A percentile compares a stretch with the other conserved stretches of the same genome.
Evolutionary conservation across 2,888 invertebrate species (phyloP).

Genomic region (Rhagium mordax): DNA sequence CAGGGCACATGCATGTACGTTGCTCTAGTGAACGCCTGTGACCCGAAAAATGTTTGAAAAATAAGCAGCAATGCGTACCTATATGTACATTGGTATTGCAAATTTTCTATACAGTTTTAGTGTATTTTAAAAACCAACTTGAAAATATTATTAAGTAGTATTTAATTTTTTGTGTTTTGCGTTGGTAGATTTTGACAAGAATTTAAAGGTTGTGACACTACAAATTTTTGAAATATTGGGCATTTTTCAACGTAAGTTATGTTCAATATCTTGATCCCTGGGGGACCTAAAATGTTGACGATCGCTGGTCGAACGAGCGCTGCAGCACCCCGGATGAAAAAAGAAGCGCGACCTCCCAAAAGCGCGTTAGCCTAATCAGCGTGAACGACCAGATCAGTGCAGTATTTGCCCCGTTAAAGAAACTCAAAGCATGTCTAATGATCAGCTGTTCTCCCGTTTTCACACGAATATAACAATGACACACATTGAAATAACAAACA

Average conservation of each 20-base stretch:
- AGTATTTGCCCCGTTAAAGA: conserved; percentile 61
- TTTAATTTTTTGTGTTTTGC: no score
- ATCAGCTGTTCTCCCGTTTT: conserved; percentile 65
- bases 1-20: conserved; percentile 39
- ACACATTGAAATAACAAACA: conserved; percentile 41
- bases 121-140: no score
- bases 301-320: conserved; percentile 20
- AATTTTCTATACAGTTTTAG: no score
- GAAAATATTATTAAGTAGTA: no score
- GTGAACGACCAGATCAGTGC: conserved; percentile 61
- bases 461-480: conserved; percentile 53
- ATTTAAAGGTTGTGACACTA: no score
- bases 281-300: conserved; percentile 25
- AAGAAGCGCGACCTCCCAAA: conserved; percentile 56
- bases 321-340: conserved; percentile 32
- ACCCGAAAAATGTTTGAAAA: conserved; percentile 37
- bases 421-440: conserved; percentile 65
- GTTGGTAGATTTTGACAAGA: no score
- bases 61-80: background rate
- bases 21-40: conserved; percentile 37
- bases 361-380: conserved; percentile 66
- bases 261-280: background rate
- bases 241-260: background rate
- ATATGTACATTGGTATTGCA: background rate
- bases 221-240: no score